Percentiles rank a stretch among this genome's conserved stretches.
Evolutionary conservation across 2,888 invertebrate species (phyloP).

Genomic region (Laothoe populi): DNA sequence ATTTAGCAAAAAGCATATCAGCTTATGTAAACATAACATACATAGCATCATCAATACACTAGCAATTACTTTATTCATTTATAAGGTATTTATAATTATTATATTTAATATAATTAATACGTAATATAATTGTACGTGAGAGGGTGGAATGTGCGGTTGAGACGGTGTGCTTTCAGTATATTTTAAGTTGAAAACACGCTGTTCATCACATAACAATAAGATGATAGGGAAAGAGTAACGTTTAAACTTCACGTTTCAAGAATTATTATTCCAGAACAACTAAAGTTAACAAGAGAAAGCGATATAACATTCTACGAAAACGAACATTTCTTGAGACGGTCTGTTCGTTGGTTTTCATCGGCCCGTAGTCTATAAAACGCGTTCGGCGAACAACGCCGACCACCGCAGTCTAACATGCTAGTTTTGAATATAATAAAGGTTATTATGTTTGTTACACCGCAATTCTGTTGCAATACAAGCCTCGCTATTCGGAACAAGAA

Average conservation of each 20-base stretch:
- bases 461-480: conserved; percentile 7
- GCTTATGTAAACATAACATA: too few relatives aligned
- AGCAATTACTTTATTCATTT: too few relatives aligned
- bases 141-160: too few relatives aligned
- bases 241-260: not conserved
- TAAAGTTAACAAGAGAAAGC: conserved; percentile 29
- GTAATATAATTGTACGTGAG: too few relatives aligned
- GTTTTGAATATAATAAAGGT: conserved; percentile 20
- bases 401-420: conserved; percentile 49
- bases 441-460: conserved; percentile 13
- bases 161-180: too few relatives aligned
- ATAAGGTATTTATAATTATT: too few relatives aligned
- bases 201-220: too few relatives aligned
- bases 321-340: conserved; percentile 56
- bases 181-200: too few relatives aligned
- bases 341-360: conserved; percentile 76
- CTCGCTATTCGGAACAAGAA: not conserved
- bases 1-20: too few relatives aligned
- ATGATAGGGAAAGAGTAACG: too few relatives aligned
- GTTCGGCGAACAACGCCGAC: conserved; percentile 70
- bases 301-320: conserved; percentile 55
- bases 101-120: too few relatives aligned
- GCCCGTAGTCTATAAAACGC: conserved; percentile 76
- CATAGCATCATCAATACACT: too few relatives aligned
- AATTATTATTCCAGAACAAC: conserved; percentile 31